These are phyloP conservation scores for Panopea generosa DNA, from an alignment of 2,888 invertebrate species.

Conservation along the genomic window DNA sequence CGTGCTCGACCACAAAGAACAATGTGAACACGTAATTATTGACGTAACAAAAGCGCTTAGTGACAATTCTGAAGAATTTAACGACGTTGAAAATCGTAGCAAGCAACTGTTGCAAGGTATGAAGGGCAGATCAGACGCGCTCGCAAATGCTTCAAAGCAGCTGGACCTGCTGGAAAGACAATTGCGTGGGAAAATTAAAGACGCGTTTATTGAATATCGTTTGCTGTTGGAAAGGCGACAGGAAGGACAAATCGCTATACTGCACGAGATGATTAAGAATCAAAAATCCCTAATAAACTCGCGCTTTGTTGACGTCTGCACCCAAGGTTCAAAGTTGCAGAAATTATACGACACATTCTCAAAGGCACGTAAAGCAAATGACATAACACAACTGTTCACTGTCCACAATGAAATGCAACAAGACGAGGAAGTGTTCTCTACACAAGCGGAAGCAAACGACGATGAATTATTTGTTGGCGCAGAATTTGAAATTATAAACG, in stretches of 20 bases:
- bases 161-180: constrained; percentile 78
- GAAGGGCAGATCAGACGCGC: constrained; percentile 73
- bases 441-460: constrained; percentile 73
- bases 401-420: constrained; percentile 76
- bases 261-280: constrained; percentile 73
- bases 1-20: constrained; percentile 80
- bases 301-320: constrained; percentile 75
- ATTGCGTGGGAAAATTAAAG: constrained; percentile 74
- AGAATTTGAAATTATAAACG: constrained; percentile 76
- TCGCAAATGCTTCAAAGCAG: constrained; percentile 80
- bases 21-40: constrained; percentile 76
- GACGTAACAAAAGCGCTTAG: constrained; percentile 76
- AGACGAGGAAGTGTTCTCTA: constrained; percentile 71
- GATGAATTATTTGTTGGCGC: constrained; percentile 74
- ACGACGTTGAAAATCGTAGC: constrained; percentile 70
- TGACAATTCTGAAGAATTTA: constrained; percentile 76
- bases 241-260: constrained; percentile 73
- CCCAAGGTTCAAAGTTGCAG: constrained; percentile 75
- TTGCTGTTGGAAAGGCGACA: constrained; percentile 78
- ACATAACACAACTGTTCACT: constrained; percentile 76
- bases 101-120: constrained; percentile 73
- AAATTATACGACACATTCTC: constrained; percentile 76
- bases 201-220: constrained; percentile 80
- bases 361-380: constrained; percentile 72
- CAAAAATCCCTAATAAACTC: constrained; percentile 76